A percentile compares a stretch with the other conserved stretches of the same genome.
phyloP scores from a whole-genome alignment of 1,140 invertebrate species.

The Dinothrombium tinctorium region DNA sequence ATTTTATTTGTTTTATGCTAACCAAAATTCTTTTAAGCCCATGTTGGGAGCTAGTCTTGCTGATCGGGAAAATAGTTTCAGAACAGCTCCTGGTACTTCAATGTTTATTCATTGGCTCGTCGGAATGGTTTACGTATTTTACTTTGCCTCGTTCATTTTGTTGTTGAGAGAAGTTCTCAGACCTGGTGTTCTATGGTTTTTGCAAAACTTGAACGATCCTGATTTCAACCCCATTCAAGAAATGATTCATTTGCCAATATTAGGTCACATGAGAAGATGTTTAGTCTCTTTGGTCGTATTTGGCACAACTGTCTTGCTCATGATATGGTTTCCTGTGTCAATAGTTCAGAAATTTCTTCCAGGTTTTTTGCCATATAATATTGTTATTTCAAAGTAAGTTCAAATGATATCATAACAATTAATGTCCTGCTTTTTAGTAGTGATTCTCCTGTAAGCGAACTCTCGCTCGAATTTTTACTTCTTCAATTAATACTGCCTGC shows the following conservation, averaged over 20 bases:
- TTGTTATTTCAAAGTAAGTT: conserved; percentile 35
- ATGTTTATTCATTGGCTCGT: conserved; percentile 97
- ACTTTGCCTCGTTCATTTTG: conserved; percentile 92
- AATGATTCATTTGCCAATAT: conserved; percentile 91
- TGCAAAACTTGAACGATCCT: conserved; percentile 90
- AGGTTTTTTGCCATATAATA: conserved; percentile 75
- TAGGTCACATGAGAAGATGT: conserved; percentile 64
- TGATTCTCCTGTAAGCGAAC: conserved; percentile 51
- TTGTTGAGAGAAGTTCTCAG: conserved; percentile 73
- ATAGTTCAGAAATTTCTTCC: conserved; percentile 60
- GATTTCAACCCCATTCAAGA: conserved; percentile 96
- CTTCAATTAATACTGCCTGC: conserved; percentile 90
- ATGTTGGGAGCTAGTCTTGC: conserved; percentile 72
- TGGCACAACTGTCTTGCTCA: conserved; percentile 77
- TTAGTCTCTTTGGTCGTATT: conserved; percentile 84
- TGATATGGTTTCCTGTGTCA: conserved; percentile 80
- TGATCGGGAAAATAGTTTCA: conserved; percentile 55
- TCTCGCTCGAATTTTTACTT: conserved; percentile 73
- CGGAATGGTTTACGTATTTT: conserved; percentile 99
- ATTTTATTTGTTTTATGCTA: neutral
- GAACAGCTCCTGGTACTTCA: conserved; percentile 68
- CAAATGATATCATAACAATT: conserved; percentile 4
- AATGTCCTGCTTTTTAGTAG: conserved; percentile 23
- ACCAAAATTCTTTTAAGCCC: conserved; percentile 24
- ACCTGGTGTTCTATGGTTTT: conserved; percentile 88